These are phyloP conservation scores for Nasonovia ribisnigri DNA, from an alignment of 2,888 invertebrate species.

Conservation along the genomic window DNA sequence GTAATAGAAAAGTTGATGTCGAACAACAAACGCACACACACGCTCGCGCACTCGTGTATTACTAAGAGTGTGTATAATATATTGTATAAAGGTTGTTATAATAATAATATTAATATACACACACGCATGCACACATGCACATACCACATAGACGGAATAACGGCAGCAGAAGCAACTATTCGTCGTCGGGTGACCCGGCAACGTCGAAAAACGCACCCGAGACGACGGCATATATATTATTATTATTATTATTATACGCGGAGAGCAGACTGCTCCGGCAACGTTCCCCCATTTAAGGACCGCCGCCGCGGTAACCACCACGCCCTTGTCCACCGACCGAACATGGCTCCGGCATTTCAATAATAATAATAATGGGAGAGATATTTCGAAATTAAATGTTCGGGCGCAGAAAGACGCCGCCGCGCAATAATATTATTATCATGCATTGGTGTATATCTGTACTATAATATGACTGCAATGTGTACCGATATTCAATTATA, in stretches of 20 bases:
- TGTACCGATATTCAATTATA: neutral
- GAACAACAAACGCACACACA: conserved; percentile 1
- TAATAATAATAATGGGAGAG: conserved; percentile 19
- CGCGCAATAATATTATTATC: neutral
- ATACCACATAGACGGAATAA: neutral
- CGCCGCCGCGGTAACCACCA: conserved; percentile 41
- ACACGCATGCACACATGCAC: neutral
- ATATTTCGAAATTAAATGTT: conserved; percentile 56
- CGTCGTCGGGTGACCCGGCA: conserved; percentile 58
- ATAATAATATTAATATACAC: conserved; percentile 39
- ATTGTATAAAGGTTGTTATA: neutral
- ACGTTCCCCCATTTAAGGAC: conserved; percentile 65
- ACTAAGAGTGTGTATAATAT: neutral
- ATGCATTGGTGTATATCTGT: neutral
- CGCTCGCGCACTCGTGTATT: neutral
- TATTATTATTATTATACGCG: neutral
- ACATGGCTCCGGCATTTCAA: conserved; percentile 57
- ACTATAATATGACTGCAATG: neutral
- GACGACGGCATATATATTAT: conserved; percentile 17
- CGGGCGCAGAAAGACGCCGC: neutral
- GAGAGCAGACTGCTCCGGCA: conserved; percentile 34
- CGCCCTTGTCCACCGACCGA: conserved; percentile 51
- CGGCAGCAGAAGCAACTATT: conserved; percentile 35
- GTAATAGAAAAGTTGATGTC: conserved; percentile 49
- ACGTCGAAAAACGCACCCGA: conserved; percentile 64